Base-by-base conservation (phyloP, 2,797 vertebrate species). In the Hippoglossus hippoglossus region DNA sequence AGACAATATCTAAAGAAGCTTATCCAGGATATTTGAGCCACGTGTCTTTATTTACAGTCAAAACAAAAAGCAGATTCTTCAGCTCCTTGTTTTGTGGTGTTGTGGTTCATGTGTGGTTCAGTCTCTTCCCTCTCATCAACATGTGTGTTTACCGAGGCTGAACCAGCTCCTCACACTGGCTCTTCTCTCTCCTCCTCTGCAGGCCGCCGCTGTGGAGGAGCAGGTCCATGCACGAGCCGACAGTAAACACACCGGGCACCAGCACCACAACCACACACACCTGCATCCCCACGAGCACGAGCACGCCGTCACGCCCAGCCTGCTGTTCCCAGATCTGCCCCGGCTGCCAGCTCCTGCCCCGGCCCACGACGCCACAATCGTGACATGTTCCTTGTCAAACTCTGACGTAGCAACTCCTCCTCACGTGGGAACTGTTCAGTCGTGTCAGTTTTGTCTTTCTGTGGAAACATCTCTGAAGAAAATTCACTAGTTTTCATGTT, bases 191-290 rank as follows among this genome's bases (percentile, higher is more conserved):
- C 18, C 13, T 22, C 41, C 26, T 57, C 49, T 71, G n/a, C 2
- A 92, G 89, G 79, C 77, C 39, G 81, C 88, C 0, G 19, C 12
- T 44, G 63, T 28, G 41, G 85, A 75, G 60, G 66, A 83, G 25
- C 53, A 65, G 56, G 68, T 39, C 10, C 84, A 88, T 1, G 34
- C 31, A 0, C 54, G n/a, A 13, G 82, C 76, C 63, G 74, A 28
- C 19, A 25, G 34, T 0, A 73, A 46, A 1, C 81, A 84, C 57
- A 22, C 55, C 2, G 84, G 1, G 12, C 78, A 57, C 24, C 85
- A 88, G 26, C 79, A 77, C 18, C 46, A 79, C 67, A 87, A 86
- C 73, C 90, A 92, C 71, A 83, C 74, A 46, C 87, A 90, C 69
- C 77, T 89, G 66, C 87, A 91, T 24, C 57, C 84, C 4, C 81